These are phyloP conservation scores for Cheilosia urbana DNA, from an alignment of 2,888 invertebrate genomes.

Conservation along the genomic window DNA sequence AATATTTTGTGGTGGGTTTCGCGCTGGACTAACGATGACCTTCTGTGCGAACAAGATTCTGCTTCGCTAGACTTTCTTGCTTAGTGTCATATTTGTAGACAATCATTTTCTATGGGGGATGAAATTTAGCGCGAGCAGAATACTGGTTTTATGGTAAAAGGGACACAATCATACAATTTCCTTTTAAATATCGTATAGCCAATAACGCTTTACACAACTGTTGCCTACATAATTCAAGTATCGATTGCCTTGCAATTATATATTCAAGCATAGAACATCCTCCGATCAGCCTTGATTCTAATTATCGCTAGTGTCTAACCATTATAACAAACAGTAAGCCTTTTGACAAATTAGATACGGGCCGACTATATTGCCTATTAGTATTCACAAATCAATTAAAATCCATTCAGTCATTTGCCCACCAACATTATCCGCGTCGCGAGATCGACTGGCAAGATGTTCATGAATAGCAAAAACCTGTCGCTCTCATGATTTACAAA, in stretches of 20 bases:
- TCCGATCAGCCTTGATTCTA: conserved; percentile 3
- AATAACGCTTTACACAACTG: too few relatives aligned
- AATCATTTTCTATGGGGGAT: too few relatives aligned
- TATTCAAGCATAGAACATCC: conserved; percentile 7
- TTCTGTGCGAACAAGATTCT: too few relatives aligned
- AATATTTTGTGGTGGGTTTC: too few relatives aligned
- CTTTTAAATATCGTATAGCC: too few relatives aligned
- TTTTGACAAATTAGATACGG: conserved; percentile 37
- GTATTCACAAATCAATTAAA: conserved; percentile 47
- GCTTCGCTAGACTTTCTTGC: too few relatives aligned
- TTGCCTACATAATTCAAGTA: not conserved
- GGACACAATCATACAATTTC: too few relatives aligned
- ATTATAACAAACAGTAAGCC: conserved; percentile 17
- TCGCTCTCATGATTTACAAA: conserved; percentile 36
- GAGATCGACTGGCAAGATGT: conserved; percentile 16
- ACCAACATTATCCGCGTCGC: not conserved
- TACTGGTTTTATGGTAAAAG: too few relatives aligned
- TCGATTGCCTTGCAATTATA: conserved; percentile 7
- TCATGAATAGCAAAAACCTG: conserved; percentile 8
- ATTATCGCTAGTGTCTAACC: conserved; percentile 23
- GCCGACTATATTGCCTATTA: not conserved
- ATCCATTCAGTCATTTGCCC: conserved; percentile 15
- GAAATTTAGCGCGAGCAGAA: too few relatives aligned
- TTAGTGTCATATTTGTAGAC: too few relatives aligned
- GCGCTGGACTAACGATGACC: too few relatives aligned